Percentiles rank a stretch among this genome's conserved stretches.
phyloP scores from a whole-genome alignment of 64 coral and sea anemone species.

The Anthopleura sola region DNA sequence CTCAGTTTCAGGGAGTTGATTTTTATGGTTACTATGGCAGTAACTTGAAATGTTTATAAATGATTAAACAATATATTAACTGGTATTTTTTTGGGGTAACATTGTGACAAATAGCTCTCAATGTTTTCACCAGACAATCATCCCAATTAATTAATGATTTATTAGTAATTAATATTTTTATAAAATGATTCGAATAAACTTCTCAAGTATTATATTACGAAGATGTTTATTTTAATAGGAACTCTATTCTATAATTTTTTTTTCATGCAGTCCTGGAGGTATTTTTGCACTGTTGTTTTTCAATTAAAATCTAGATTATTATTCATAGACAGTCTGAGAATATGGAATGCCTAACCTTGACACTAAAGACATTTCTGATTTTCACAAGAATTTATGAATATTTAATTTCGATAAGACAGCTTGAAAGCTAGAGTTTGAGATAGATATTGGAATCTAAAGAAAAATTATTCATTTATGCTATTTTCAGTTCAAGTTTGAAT shows the following conservation, averaged over 20 bases:
- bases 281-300: not conserved
- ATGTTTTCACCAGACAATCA: not conserved
- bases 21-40: not conserved
- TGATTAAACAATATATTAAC: too few species aligned
- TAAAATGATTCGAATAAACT: not conserved
- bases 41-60: too few species aligned
- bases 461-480: not conserved
- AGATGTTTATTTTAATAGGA: not conserved
- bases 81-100: too few species aligned
- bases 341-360: not conserved
- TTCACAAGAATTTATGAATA: not conserved
- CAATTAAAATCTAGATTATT: not conserved
- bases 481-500: not conserved
- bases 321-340: not conserved
- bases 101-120: too few species aligned
- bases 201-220: too few species aligned
- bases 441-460: not conserved
- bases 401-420: not conserved
- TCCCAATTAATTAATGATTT: not conserved
- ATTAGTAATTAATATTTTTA: not conserved
- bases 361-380: not conserved
- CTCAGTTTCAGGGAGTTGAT: not conserved
- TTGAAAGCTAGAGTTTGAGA: not conserved
- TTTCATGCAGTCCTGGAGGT: not conserved
- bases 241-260: not conserved